phyloP scores from a whole-genome alignment of 2,113 vertebrate genomes.

The Apeltes quadracus region DNA sequence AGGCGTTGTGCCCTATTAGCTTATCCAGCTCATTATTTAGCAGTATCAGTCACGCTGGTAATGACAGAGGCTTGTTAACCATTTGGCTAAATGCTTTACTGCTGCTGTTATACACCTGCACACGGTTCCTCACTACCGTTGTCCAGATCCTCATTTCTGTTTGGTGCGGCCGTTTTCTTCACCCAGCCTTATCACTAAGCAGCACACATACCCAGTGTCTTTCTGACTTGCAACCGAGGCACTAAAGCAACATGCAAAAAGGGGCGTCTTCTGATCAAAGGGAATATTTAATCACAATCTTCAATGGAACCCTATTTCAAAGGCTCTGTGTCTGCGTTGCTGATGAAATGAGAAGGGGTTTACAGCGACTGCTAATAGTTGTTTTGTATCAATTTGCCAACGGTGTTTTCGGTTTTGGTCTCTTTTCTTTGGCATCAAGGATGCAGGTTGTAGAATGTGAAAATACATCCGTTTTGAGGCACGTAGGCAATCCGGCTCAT shows the following conservation, averaged over 20 bases:
- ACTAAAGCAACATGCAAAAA: slow-evolving; percentile 32
- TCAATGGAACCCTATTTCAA: slow-evolving; percentile 63
- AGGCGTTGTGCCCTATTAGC: slow-evolving; percentile 42
- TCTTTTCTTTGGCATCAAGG: slow-evolving; percentile 11
- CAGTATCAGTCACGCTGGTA: slow-evolving; percentile 47
- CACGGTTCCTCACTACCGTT: slow-evolving; percentile 28
- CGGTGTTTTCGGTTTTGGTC: slow-evolving; percentile 17
- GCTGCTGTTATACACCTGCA: slow-evolving; percentile 39
- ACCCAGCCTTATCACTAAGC: slow-evolving; percentile 4
- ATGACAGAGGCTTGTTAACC: slow-evolving; percentile 49
- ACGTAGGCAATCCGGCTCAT: neutral
- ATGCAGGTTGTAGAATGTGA: neutral
- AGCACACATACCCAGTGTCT: slow-evolving; percentile 28
- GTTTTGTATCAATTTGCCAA: slow-evolving; percentile 48
- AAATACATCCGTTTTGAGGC: neutral
- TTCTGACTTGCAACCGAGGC: slow-evolving; percentile 23
- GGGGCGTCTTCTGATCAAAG: slow-evolving; percentile 54
- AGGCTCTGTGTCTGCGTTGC: slow-evolving; percentile 35
- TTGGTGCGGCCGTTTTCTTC: slow-evolving; percentile 27
- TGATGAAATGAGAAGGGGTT: slow-evolving; percentile 21
- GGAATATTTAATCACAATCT: slow-evolving; percentile 68
- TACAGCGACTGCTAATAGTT: slow-evolving; percentile 29
- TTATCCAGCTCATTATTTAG: slow-evolving; percentile 49
- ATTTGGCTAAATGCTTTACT: slow-evolving; percentile 51
- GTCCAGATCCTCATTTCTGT: slow-evolving; percentile 35